Evolutionary conservation across 2,113 vertebrate genomes (phyloP).

Genomic region (Raja brachyura): DNA sequence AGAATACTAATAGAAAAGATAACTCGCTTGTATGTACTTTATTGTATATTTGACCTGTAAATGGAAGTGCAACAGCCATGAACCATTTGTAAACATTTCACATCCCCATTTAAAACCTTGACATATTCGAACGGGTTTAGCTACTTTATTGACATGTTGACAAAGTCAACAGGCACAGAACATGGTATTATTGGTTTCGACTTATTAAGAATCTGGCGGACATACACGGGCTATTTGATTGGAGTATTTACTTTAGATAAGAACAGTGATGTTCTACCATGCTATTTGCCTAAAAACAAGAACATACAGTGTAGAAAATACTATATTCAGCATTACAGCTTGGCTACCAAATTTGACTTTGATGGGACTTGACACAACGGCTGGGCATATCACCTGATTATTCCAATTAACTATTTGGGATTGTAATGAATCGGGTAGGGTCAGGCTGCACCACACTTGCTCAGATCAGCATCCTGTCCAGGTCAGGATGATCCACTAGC

Average conservation of each 20-base stretch:
- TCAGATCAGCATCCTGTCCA: no score
- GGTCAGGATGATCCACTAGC: no score
- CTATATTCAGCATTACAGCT: neutral
- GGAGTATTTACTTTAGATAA: slow-evolving; percentile 22
- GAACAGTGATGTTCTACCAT: neutral
- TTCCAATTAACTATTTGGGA: no score
- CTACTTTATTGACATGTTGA: slow-evolving; percentile 1
- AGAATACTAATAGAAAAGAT: neutral
- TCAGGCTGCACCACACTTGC: no score
- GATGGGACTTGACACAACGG: no score
- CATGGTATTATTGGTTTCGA: neutral
- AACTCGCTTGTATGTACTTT: neutral
- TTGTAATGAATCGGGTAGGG: no score
- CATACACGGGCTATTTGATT: neutral
- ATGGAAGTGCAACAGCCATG: neutral
- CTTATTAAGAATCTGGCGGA: slow-evolving; percentile 5
- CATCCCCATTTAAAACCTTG: slow-evolving; percentile 13
- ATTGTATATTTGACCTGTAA: neutral
- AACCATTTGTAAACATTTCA: neutral
- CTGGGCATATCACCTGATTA: no score
- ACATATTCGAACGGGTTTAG: neutral
- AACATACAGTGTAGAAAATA: neutral
- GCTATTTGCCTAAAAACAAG: neutral
- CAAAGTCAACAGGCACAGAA: slow-evolving; percentile 3
- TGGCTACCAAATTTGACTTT: no score